A percentile compares a stretch with the other conserved stretches of the same genome.
Conservation (phyloP, 2,888 invertebrate species). For the Phoenoteleia sp. region DNA sequence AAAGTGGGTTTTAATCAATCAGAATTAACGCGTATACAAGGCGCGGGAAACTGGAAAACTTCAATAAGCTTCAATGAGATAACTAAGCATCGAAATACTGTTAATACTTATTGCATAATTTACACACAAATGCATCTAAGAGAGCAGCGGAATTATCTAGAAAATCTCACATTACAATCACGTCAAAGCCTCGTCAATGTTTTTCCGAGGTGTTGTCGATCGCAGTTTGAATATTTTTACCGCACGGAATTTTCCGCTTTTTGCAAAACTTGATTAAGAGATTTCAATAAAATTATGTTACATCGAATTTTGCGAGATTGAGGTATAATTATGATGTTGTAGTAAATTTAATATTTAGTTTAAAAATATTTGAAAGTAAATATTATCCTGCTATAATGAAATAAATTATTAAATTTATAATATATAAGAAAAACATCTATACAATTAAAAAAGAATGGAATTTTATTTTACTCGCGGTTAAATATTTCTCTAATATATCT, state of each 20-base stretch:
- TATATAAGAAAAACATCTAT: no score
- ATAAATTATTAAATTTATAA: no score
- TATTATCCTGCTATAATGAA: no score
- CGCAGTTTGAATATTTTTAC: conserved; percentile 48
- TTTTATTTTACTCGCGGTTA: no score
- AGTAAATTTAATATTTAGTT: no score
- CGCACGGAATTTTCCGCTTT: conserved; percentile 56
- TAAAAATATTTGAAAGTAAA: no score
- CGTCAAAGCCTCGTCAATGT: conserved; percentile 60
- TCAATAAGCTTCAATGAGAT: conserved; percentile 9
- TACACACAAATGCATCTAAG: conserved; percentile 18
- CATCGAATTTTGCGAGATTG: not conserved
- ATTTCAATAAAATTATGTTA: not conserved
- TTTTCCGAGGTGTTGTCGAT: conserved; percentile 54
- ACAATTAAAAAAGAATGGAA: no score
- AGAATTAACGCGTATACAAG: not conserved
- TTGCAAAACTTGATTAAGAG: not conserved
- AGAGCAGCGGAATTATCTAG: conserved; percentile 47
- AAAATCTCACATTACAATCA: conserved; percentile 53
- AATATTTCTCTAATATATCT: no score
- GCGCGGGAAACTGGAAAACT: conserved; percentile 1
- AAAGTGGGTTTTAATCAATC: conserved; percentile 20
- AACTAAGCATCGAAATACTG: conserved; percentile 34
- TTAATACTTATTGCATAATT: conserved; percentile 28
- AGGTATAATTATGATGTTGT: not conserved